These are phyloP conservation scores for Abrostola tripartita DNA, from an alignment of 2,888 invertebrate genomes.

Conservation along the genomic window DNA sequence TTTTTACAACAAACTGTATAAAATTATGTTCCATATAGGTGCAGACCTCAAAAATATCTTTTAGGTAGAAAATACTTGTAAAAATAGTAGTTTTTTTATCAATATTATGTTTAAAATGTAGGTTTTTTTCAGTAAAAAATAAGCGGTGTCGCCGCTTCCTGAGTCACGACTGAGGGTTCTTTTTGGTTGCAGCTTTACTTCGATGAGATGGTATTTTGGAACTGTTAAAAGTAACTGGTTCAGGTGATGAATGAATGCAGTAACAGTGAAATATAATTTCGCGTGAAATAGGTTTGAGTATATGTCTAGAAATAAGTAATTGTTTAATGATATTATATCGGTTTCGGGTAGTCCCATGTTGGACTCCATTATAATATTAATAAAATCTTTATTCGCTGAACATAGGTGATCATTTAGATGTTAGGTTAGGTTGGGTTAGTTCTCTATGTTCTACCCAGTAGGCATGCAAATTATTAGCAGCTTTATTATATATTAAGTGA, in stretches of 20 bases:
- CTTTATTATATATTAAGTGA: no score
- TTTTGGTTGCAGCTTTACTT: constrained; percentile 50
- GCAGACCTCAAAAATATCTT: constrained; percentile 59
- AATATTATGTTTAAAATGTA: constrained; percentile 60
- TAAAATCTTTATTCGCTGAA: no score
- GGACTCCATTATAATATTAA: constrained; percentile 9
- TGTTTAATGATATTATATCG: background rate
- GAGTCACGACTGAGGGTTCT: constrained; percentile 45
- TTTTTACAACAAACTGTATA: constrained; percentile 38
- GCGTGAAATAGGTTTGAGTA: background rate
- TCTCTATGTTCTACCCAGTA: no score
- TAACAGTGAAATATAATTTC: no score
- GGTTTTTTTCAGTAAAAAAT: constrained; percentile 60
- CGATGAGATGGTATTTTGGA: background rate
- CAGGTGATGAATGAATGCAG: no score
- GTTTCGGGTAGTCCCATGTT: background rate
- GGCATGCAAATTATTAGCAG: no score
- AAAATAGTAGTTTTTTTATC: constrained; percentile 60
- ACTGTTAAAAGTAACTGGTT: constrained; percentile 14
- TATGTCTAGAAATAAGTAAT: background rate
- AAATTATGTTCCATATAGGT: constrained; percentile 48
- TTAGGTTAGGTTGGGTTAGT: no score
- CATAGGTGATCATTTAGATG: no score
- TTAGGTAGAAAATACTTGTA: constrained; percentile 61
- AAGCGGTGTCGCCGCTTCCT: constrained; percentile 54